Conservation (phyloP, 1,140 invertebrate species). For the Cryptotermes secundus region DNA sequence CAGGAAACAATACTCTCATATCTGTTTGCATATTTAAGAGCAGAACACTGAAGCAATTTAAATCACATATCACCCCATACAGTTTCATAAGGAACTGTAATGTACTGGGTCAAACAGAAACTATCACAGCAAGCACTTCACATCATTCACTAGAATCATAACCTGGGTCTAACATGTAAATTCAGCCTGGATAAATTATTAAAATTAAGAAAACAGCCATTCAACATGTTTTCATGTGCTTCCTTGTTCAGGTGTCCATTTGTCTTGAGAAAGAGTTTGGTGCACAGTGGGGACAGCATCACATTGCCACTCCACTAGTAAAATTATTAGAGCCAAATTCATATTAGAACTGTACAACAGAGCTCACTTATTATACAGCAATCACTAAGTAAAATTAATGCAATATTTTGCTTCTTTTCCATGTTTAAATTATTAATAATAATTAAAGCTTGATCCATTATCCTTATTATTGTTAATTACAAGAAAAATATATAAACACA, state of each 20-base stretch:
- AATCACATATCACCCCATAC: too few relatives aligned
- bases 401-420: neutral
- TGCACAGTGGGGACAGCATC: neutral
- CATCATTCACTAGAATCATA: too few relatives aligned
- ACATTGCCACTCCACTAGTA: neutral
- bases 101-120: too few relatives aligned
- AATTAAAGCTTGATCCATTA: constrained; percentile 14
- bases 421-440: constrained; percentile 15
- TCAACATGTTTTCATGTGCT: neutral
- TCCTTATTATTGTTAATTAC: constrained; percentile 8
- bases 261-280: neutral
- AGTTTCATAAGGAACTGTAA: too few relatives aligned
- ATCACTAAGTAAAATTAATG: neutral
- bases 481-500: constrained; percentile 1
- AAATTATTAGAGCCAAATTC: constrained; percentile 14
- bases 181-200: too few relatives aligned
- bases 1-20: too few relatives aligned
- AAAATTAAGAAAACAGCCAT: neutral
- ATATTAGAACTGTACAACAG: neutral
- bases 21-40: too few relatives aligned
- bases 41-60: too few relatives aligned
- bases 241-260: neutral
- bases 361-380: neutral
- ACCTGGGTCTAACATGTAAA: too few relatives aligned
- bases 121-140: too few relatives aligned